These are phyloP conservation scores for Melanchra persicariae DNA, from an alignment of 2,888 invertebrate genomes.

Conservation along the genomic window DNA sequence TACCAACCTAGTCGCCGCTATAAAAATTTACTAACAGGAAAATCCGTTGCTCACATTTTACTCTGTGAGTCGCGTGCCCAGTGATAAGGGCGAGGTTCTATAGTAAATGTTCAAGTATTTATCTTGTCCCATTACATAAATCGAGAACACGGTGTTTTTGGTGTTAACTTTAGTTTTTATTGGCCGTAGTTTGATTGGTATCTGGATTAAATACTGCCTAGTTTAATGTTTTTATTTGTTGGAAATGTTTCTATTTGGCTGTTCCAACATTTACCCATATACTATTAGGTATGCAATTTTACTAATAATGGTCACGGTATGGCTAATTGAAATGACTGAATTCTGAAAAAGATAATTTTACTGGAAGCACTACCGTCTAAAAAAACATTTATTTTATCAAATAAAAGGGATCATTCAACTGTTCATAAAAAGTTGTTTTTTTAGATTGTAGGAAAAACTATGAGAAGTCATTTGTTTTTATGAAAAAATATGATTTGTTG, in stretches of 20 bases:
- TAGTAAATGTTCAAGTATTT: slow-evolving; percentile 24
- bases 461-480: no score
- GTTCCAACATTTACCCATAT: no score
- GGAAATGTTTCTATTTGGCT: background rate
- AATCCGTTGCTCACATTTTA: slow-evolving; percentile 38
- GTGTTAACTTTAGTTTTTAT: slow-evolving; percentile 40
- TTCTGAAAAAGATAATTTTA: no score
- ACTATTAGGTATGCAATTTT: background rate
- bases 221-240: slow-evolving; percentile 1
- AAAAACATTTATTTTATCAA: no score
- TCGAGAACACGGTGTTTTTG: slow-evolving; percentile 20
- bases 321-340: no score
- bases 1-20: background rate
- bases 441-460: no score
- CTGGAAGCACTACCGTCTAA: no score
- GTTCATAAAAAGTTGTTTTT: no score
- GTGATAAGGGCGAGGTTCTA: slow-evolving; percentile 21
- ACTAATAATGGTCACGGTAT: no score
- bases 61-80: slow-evolving; percentile 27
- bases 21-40: slow-evolving; percentile 21
- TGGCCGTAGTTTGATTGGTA: slow-evolving; percentile 20
- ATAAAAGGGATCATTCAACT: no score
- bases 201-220: slow-evolving; percentile 31
- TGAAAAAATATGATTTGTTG: no score
- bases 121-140: slow-evolving; percentile 40